Base-by-base conservation (phyloP, 2,797 vertebrate species). In the Sandelia bainsii region DNA sequence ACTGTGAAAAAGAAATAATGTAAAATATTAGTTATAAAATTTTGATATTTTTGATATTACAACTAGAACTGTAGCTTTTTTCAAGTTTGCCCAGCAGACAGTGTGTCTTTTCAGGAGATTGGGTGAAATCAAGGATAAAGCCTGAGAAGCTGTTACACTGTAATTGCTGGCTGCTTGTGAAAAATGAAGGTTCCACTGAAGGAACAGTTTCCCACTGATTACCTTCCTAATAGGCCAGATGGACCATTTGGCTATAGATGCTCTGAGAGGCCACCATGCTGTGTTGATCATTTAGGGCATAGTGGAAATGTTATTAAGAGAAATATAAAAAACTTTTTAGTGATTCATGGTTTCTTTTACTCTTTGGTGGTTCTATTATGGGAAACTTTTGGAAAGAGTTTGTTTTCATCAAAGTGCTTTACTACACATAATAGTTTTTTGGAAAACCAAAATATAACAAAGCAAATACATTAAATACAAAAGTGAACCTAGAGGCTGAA, bases 31-130 rank as follows among this genome's bases (percentile, higher is more conserved):
- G 11, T 34, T 19, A 6, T 29, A 9, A 40, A 58, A 45, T 37
- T 32, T 49, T 11, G 10, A 4, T 48, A 5, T 23, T 61, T 27
- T 65, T 40, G 32, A 64, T 16, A 12, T 32, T 53, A 8, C 17
- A 8, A n/a, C n/a, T n/a, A n/a, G n/a, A 54, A 32, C 56, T 42
- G 46, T 66, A 54, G 59, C 49, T 58, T 68, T 1, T 53, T 77
- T 78, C 73, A 50, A 60, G 22, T 82, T 65, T 40, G 19, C 37
- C 17, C 25, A 13, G 53, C 59, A 49, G 57, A 6, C 40, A 61
- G n/a, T 63, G 34, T 39, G n/a, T 72, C 8, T 32, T 68, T 77
- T 74, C 34, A 80, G 62, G 45, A 84, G 58, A 82, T 75, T 73
- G 60, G 22, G 77, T 56, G 52, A 77, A 62, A 62, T 52, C 54